A percentile compares a stretch with the other conserved stretches of the same genome.
Evolutionary conservation across 2,888 invertebrate species (phyloP).

Genomic region (Yponomeuta evonymella): DNA sequence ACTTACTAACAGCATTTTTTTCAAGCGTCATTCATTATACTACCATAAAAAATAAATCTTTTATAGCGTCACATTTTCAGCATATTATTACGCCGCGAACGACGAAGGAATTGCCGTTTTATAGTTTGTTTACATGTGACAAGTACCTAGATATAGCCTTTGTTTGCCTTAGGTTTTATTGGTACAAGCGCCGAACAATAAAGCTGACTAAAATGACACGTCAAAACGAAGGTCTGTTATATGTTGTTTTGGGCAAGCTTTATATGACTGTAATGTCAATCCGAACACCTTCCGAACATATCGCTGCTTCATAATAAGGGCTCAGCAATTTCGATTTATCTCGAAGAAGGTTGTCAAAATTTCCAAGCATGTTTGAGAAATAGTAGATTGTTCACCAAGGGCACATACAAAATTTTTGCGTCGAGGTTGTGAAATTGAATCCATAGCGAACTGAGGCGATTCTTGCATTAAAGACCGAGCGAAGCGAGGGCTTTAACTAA

Average conservation of each 20-base stretch:
- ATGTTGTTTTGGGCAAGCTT: background rate
- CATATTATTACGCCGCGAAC: background rate
- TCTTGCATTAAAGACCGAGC: too few species aligned
- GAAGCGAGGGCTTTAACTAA: too few species aligned
- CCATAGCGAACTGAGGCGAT: too few species aligned
- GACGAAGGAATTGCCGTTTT: background rate
- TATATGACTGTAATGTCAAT: too few species aligned
- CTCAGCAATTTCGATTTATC: too few species aligned
- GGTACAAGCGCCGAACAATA: background rate
- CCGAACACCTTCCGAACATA: too few species aligned
- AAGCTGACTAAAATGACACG: background rate
- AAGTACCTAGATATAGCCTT: background rate
- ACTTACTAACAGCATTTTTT: background rate
- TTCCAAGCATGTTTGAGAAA: too few species aligned
- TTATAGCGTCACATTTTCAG: background rate
- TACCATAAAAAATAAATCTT: background rate
- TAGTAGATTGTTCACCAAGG: too few species aligned
- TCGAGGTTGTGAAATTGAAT: too few species aligned
- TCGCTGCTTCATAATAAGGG: too few species aligned
- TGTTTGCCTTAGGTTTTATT: slow-evolving; percentile 1
- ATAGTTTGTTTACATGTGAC: background rate
- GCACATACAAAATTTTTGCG: too few species aligned
- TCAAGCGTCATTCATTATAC: background rate
- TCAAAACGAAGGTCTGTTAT: background rate
- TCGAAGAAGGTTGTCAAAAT: too few species aligned